Percentiles rank a stretch among this genome's conserved stretches.
These are phyloP conservation scores for Cataglyphis albicans DNA, from an alignment of 2,888 invertebrate genomes.

Conservation along the genomic window DNA sequence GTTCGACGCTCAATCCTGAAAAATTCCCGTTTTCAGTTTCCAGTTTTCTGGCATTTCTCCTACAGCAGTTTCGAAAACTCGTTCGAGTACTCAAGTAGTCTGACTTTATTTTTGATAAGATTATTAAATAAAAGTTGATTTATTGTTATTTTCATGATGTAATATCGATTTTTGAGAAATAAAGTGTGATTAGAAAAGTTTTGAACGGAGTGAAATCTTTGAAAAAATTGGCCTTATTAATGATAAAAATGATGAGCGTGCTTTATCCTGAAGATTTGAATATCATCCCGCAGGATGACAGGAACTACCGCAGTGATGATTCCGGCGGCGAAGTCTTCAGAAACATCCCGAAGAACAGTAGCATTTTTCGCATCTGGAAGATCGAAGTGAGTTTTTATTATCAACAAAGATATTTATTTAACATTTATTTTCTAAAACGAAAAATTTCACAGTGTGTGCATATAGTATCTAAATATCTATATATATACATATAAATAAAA, in stretches of 20 bases:
- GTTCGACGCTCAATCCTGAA: neutral
- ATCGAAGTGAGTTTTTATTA: slow-evolving; percentile 90
- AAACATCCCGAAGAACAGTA: slow-evolving; percentile 91
- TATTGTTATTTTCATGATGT: neutral
- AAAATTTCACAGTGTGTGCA: neutral
- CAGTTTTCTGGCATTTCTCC: neutral
- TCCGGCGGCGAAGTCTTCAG: slow-evolving; percentile 89
- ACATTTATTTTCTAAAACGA: neutral
- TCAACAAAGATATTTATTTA: neutral
- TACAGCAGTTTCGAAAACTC: neutral
- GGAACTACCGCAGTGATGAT: slow-evolving; percentile 83
- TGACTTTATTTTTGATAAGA: neutral
- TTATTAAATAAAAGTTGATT: neutral
- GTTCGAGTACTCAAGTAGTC: neutral
- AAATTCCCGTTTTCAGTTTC: neutral
- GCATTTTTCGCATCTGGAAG: slow-evolving; percentile 95
- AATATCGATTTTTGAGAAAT: neutral
- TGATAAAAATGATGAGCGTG: slow-evolving; percentile 31
- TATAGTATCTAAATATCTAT: no score
- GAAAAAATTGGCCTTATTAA: neutral
- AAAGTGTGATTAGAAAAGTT: slow-evolving; percentile 5
- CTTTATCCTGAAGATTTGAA: slow-evolving; percentile 39
- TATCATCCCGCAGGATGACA: slow-evolving; percentile 81
- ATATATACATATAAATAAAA: neutral
- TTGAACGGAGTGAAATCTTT: neutral